Evolutionary conservation across 2,888 invertebrate genomes (phyloP), one percentile per base, ranked within the genome.

Genomic region (Polyommatus iphigenia): DNA sequence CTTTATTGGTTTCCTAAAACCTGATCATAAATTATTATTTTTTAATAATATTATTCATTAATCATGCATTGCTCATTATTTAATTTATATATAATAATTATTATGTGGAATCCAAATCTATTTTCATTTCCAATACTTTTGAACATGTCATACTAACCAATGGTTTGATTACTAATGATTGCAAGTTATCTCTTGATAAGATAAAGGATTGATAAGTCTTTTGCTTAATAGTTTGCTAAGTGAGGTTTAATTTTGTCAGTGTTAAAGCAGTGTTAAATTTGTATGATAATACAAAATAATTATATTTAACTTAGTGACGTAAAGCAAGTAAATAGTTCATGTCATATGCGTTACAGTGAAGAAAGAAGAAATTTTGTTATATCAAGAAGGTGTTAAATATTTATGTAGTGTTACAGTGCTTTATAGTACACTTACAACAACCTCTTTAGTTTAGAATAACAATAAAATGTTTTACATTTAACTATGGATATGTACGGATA

Each of bases 81-180:
- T 20, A 20, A 59, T 59, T 59, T 59, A 7, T 59, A 15, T 50
- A 3, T n/a, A n/a, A n/a, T n/a, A n/a, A n/a, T n/a, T n/a, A 15
- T 15, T 54, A 59, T 59, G 59, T n/a, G 4, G 10, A 32, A 15
- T 15, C 20, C 24, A 67, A 32, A 29, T 67, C 6, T 67, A 67
- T 32, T 75, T 54, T 15, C 10, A 54, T 75, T 50, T 54, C 8
- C 24, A 29, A 73, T 54, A 41, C n/a, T 41, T 72, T 72, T 72
- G 50, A 50, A 50, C 18, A 75, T 75, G 75, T 75, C 54, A 54
- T 75, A 75, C 50, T 8, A 50, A 54, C 46, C 29, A 24, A 54
- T 75, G 46, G 75, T 75, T 75, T 75, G 75, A 75, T 75, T 75
- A 29, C 54, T 75, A 54, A 75, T 75, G 75, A 54, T 75, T 54